Conservation (phyloP, 1,140 invertebrate species). For the Colletes latitarsis region DNA sequence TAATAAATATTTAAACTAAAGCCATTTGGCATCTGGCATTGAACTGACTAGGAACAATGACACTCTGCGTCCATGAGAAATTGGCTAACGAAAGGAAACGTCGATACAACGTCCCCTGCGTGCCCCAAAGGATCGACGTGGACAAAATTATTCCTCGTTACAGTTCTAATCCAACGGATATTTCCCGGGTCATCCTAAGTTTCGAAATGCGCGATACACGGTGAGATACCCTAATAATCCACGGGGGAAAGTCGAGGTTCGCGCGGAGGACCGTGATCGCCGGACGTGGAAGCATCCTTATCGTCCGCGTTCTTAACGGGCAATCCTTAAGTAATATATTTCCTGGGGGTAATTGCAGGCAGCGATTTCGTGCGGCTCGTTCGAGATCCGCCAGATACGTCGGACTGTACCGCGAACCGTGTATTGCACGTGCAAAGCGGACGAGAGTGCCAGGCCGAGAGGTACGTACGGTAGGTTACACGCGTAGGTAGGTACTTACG, state of each 20-base stretch:
- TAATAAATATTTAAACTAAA: no score
- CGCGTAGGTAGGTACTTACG: slow-evolving; percentile 63
- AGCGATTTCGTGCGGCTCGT: slow-evolving; percentile 68
- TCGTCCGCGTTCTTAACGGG: slow-evolving; percentile 40
- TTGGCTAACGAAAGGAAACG: no score
- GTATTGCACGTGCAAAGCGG: slow-evolving; percentile 62
- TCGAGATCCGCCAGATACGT: slow-evolving; percentile 65
- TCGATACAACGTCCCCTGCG: no score
- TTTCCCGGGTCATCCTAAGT: no score
- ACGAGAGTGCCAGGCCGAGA: slow-evolving; percentile 5
- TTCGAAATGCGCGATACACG: no score
- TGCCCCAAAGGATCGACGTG: no score
- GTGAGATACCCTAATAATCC: no score
- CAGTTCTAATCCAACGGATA: no score
- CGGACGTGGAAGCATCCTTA: slow-evolving; percentile 62
- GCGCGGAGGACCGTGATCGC: slow-evolving; percentile 37
- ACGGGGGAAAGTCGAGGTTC: not conserved
- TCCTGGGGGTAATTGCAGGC: slow-evolving; percentile 68
- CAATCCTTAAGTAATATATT: slow-evolving; percentile 68
- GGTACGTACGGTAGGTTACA: slow-evolving; percentile 62
- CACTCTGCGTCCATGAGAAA: no score
- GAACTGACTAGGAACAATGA: no score
- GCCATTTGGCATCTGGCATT: no score
- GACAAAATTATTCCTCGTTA: no score
- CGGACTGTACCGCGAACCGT: slow-evolving; percentile 42